Evolutionary conservation across 2,888 invertebrate species (phyloP), one percentile per base, ranked within the genome.

Genomic region (Colletes collaris): DNA sequence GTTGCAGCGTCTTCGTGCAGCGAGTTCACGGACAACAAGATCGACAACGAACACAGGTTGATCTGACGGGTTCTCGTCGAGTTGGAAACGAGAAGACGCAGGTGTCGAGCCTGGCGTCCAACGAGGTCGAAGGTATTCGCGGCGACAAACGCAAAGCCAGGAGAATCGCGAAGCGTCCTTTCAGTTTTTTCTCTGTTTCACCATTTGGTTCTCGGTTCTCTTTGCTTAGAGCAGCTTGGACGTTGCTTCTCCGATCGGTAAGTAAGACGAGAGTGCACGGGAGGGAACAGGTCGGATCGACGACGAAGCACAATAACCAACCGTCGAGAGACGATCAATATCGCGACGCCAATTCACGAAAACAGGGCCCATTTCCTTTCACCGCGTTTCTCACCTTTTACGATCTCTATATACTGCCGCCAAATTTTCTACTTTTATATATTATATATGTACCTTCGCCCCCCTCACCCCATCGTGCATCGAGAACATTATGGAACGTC

Each of bases 401-500:
- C 88, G 87, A 86, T 91, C 91, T 91, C 91, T 87, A 86, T 87
- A 80, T 88, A 87, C 87, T 86, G 87, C 87, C 86, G 86, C 85
- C 85, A 83, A 87, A 87, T 85, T 86, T 86, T 89, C 87, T 89
- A 86, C 89, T 88, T 88, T 89, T 89, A 89, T 86, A 88, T 86
- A 87, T 89, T 88, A 88, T 87, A 87, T 82, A 83, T 85, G 83
- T 86, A 90, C 83, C 89, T 84, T 86, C 79, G 82, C 76, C 80
- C 27, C 27, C 27, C 16, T 16, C 27, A 27, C 27, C 27, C 77
- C 79, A 78, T 87, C 81, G 72, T 83, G 89, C 88, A 90, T 88
- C 88, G 87, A 87, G 86, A 79, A 62, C 73, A 74, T 67, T 75
- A 46, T 27, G 44, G 44, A 27, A 59, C 11, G 10, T 40, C 19